Evolutionary conservation across 2,888 invertebrate species (phyloP).

Genomic region (Rhagium mordax): DNA sequence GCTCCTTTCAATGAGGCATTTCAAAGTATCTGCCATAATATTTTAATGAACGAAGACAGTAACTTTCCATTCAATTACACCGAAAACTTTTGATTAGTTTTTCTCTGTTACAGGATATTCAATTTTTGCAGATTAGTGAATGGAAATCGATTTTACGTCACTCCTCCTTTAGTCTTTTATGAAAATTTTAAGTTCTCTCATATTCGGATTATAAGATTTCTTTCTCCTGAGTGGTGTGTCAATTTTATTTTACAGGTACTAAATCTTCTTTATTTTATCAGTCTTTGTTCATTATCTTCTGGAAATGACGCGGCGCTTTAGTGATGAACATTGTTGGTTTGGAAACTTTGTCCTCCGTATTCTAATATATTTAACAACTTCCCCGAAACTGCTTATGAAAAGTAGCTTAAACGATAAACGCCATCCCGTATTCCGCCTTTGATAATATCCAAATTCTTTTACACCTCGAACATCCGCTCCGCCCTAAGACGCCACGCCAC

Average conservation of each 20-base stretch:
- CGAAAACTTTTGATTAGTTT: constrained; percentile 33
- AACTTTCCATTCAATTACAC: constrained; percentile 16
- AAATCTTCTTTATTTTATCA: constrained; percentile 16
- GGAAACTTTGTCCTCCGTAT: neutral
- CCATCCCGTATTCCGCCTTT: neutral
- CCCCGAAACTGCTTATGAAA: neutral
- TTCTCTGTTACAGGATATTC: constrained; percentile 27
- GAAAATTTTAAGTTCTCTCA: constrained; percentile 17
- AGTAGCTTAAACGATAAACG: neutral
- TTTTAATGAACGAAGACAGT: constrained; percentile 13
- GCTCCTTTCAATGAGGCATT: neutral
- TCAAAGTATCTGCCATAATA: neutral
- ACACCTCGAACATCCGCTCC: neutral
- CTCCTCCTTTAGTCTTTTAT: constrained; percentile 5
- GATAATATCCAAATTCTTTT: neutral
- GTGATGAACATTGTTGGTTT: neutral
- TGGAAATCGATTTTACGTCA: constrained; percentile 30
- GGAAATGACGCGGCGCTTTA: neutral
- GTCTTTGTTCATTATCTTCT: constrained; percentile 13
- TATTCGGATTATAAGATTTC: constrained; percentile 22
- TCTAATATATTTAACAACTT: constrained; percentile 14
- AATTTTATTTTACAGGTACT: constrained; percentile 25
- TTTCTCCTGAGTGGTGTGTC: constrained; percentile 16
- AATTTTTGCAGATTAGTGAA: constrained; percentile 36
- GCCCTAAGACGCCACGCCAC: neutral